Base-by-base conservation (phyloP, 1,140 invertebrate genomes). In the Drosophila trapezifrons region DNA sequence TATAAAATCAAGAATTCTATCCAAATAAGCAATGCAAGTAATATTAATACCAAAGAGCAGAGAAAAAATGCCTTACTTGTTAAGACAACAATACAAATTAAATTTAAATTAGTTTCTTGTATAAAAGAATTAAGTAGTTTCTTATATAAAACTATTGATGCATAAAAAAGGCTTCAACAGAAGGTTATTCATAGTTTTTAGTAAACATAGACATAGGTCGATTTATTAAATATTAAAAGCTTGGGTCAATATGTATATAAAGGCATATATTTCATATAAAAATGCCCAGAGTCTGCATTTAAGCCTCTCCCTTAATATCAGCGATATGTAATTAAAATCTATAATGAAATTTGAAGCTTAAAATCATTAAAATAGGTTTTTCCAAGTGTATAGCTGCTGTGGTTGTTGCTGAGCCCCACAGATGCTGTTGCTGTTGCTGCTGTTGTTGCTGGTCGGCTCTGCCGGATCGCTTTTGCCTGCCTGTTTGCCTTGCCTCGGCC, bases 401-500 rank as follows among this genome's bases (percentile, higher is more conserved):
- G 42, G 72, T 46, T 80, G 71, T 17, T 47, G 40, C 51, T 76
- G 45, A 38, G 78, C 60, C 52, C 25, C 66, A 76, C 37, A 69
- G 74, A 20, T 54, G 58, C 29, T 45, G 47, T 20, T 67, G 76
- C 40, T 60, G 60, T 40, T 66, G 59, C 29, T 22, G 45, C 40
- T 56, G 73, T 37, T 25, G 45, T 46, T 81, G 70, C 46, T 46
- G 79, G 58, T 83, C 56, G 58, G 57, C 77, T 71, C 56, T 62
- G 70, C 57, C 71, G 69, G 71, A 62, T 74, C 71, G 72, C 63
- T 67, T 84, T 66, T 75, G 74, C 47, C 66, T 80, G 82, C 82
- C 78, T 87, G 83, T 86, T 86, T 77, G 83, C 84, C 83, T 86
- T 86, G 83, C 83, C 83, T 76, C 83, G 76, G 76, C 76, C 83